Evolutionary conservation across 2,888 invertebrate species (phyloP), one percentile per base, ranked within the genome.

Genomic region (Gibbula magus): DNA sequence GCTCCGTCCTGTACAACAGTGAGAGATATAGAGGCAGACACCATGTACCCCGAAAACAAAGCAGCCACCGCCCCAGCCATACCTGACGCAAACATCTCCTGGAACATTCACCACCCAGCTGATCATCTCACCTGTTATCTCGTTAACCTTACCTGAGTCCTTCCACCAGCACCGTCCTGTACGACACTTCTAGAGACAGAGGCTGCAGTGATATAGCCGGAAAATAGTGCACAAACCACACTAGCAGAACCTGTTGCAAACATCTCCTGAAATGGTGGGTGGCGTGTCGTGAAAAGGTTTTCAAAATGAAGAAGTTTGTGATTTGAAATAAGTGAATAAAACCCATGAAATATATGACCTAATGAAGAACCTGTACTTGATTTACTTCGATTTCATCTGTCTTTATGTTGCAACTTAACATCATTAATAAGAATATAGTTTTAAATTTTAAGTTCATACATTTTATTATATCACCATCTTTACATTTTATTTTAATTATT

Each of bases 121-220:
- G n/a, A 22, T 39, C 70, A 73, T 39, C 29, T 73, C 35, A n/a
- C 45, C 70, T 61, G 22, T 45, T 35, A 61, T 16, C 61, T 61
- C 25, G 18, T 45, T 5, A 67, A 35, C 16, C 51, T 67, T 76
- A 93, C 82, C 90, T 93, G 89, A 0, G 97, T 97, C 88, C 95
- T 96, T 56, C 96, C 96, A n/a, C 98, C 98, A 0, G 96, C 96
- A 85, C 95, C 95, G 88, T 96, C 96, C 89, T 97, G 97, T 74
- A 98, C 96, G 20, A 94, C 82, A 75, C 93, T 93, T 77, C 94
- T 86, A 18, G 94, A 93, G 78, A 94, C 90, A 1, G 94, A 94
- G 25, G 92, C 93, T 13, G 92, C 92, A 13, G 92, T 90, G 39
- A 88, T 83, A 67, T 87, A 89, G 29, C 88, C 88, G 53, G 93